phyloP scores from a whole-genome alignment of 2,888 invertebrate species.

The Alcis repandata region DNA sequence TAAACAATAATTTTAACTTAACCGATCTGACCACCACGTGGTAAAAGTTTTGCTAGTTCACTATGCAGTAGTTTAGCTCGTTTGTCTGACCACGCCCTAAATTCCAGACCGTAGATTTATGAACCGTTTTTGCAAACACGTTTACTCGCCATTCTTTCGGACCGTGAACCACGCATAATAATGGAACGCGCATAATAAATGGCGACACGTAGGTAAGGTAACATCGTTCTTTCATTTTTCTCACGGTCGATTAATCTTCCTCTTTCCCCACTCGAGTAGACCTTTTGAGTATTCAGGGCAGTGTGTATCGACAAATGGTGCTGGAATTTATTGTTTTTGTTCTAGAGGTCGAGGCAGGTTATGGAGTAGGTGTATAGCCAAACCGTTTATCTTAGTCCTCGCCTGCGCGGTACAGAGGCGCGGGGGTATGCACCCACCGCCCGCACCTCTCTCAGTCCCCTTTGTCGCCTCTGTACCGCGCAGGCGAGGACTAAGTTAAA shows the following conservation, averaged over 20 bases:
- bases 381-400: no score
- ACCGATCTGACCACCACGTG: no score
- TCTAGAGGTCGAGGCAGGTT: not conserved
- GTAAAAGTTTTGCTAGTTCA: no score
- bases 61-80: no score
- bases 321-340: constrained; percentile 53
- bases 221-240: constrained; percentile 76
- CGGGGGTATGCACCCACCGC: no score
- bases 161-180: constrained; percentile 59
- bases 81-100: no score
- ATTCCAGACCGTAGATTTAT: not conserved
- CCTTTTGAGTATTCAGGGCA: constrained; percentile 53
- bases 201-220: constrained; percentile 73
- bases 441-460: no score
- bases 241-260: constrained; percentile 74
- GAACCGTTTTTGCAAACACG: constrained; percentile 10
- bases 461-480: no score
- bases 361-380: not conserved
- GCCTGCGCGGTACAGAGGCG: no score
- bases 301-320: constrained; percentile 63
- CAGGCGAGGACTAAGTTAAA: no score
- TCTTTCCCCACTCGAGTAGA: constrained; percentile 35
- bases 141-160: constrained; percentile 17
- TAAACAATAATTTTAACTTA: no score
- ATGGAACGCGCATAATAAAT: constrained; percentile 74